phyloP scores from a whole-genome alignment of 2,113 vertebrate genomes.

The Phoxinus phoxinus region DNA sequence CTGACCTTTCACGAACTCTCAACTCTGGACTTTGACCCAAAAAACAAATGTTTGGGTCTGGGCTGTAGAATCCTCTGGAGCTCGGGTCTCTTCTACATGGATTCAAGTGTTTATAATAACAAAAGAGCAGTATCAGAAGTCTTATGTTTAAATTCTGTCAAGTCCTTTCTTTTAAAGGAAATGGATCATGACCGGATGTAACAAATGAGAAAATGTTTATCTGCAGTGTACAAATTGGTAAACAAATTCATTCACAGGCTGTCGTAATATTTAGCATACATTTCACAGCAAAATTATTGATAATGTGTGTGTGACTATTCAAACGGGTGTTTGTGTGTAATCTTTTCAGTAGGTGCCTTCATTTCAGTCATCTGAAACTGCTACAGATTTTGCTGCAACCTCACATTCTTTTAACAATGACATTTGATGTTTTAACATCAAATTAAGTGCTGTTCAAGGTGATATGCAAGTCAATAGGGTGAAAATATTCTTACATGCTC shows the following conservation, averaged over 20 bases:
- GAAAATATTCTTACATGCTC: neutral
- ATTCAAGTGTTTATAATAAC: constrained; percentile 3
- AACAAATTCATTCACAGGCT: neutral
- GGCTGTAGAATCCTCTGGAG: neutral
- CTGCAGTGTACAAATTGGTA: neutral
- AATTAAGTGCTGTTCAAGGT: neutral
- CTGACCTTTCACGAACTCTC: constrained; percentile 49
- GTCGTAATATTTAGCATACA: neutral
- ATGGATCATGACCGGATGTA: neutral
- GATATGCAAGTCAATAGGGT: neutral
- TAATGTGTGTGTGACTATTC: neutral
- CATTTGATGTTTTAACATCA: neutral
- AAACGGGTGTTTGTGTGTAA: neutral
- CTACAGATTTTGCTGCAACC: neutral
- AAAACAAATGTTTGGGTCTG: constrained; percentile 15
- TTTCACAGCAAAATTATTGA: neutral
- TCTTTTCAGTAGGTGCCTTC: neutral
- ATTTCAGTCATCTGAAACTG: neutral
- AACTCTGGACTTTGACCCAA: neutral
- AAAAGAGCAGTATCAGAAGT: neutral
- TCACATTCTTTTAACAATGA: neutral
- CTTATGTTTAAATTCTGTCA: constrained; percentile 4
- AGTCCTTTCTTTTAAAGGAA: neutral
- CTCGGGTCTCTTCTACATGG: neutral
- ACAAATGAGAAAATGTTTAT: neutral